These are phyloP conservation scores for Myripristis jacobus DNA, from an alignment of 2,797 vertebrate genomes.

Conservation along the genomic window DNA sequence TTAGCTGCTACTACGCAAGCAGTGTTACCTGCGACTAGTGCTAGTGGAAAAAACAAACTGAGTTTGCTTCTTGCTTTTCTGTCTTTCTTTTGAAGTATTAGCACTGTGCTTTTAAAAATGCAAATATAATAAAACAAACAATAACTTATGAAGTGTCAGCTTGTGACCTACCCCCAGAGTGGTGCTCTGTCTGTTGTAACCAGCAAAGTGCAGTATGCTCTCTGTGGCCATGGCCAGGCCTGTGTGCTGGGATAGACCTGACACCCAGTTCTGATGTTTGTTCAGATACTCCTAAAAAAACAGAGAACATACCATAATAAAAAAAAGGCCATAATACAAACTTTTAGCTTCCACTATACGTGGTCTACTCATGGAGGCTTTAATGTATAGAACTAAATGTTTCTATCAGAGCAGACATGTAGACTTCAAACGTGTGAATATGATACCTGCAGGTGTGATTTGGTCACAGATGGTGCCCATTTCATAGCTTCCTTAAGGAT, in stretches of 20 bases:
- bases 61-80: too few species aligned
- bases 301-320: neutral
- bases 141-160: neutral
- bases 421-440: neutral
- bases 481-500: constrained; percentile 98
- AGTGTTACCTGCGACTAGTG: too few species aligned
- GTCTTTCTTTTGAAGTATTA: too few species aligned
- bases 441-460: constrained; percentile 94
- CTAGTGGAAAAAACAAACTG: too few species aligned
- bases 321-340: neutral
- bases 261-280: constrained; percentile 97
- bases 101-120: too few species aligned
- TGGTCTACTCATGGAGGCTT: neutral
- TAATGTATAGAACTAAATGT: neutral
- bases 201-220: constrained; percentile 94
- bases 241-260: constrained; percentile 94
- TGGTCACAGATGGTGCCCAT: constrained; percentile 96
- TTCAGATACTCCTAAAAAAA: constrained; percentile 92
- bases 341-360: neutral
- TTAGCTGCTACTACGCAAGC: neutral
- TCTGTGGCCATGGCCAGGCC: constrained; percentile 97
- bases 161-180: constrained; percentile 89
- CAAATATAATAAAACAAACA: neutral
- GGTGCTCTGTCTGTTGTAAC: constrained; percentile 95
- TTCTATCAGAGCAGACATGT: neutral